Evolutionary conservation across 2,888 invertebrate species (phyloP).

Genomic region (Lithophane socia): DNA sequence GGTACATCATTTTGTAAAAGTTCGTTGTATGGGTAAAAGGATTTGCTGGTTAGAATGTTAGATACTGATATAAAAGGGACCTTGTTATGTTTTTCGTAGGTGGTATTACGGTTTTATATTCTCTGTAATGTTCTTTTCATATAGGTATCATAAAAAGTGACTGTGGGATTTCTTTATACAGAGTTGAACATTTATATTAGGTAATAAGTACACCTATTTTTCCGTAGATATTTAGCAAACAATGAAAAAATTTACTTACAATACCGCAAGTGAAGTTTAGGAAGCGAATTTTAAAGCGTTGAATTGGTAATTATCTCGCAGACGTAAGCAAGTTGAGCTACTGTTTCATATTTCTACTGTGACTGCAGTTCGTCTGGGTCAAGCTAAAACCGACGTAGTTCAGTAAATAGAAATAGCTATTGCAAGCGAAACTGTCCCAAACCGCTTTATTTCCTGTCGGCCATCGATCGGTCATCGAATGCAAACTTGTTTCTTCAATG

Average conservation of each 20-base stretch:
- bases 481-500: conserved; percentile 26
- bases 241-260: background rate
- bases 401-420: conserved; percentile 39
- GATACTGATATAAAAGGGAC: conserved; percentile 24
- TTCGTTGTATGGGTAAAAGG: conserved; percentile 19
- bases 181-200: background rate
- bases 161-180: background rate
- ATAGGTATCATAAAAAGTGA: conserved; percentile 19
- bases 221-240: background rate
- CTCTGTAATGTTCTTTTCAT: conserved; percentile 2
- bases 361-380: conserved; percentile 25
- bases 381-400: conserved; percentile 28
- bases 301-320: background rate
- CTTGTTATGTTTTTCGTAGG: conserved; percentile 29
- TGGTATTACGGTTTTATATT: conserved; percentile 24
- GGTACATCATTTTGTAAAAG: conserved; percentile 44
- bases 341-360: background rate
- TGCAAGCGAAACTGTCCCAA: conserved; percentile 34
- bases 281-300: background rate
- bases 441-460: conserved; percentile 51
- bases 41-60: conserved; percentile 13
- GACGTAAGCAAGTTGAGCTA: background rate
- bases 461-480: conserved; percentile 41
- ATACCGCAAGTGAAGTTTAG: background rate
- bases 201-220: background rate